Evolutionary conservation across 2,797 vertebrate genomes (phyloP).

Genomic region (Emys orbicularis): DNA sequence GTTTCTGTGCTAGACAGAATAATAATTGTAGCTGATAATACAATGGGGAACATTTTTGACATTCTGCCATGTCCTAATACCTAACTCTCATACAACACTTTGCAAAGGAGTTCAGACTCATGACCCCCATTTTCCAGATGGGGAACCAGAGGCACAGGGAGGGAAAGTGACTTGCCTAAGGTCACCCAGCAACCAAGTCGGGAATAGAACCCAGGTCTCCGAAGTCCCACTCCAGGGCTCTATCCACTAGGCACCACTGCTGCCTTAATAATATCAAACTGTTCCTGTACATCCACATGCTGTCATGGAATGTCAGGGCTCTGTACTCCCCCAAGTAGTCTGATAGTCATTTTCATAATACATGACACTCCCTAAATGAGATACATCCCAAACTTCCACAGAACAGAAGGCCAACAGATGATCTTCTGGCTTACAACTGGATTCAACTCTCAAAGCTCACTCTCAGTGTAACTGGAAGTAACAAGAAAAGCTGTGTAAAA

Average conservation of each 20-base stretch:
- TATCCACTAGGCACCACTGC: background rate
- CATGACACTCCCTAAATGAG: background rate
- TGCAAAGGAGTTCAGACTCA: background rate
- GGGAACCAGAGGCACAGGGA: background rate
- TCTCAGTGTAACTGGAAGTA: background rate
- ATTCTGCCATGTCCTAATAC: background rate
- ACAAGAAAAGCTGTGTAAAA: background rate
- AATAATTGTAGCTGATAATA: background rate
- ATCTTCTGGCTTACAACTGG: background rate
- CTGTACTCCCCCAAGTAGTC: background rate
- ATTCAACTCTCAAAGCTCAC: background rate
- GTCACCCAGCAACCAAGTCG: background rate
- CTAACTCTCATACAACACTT: background rate
- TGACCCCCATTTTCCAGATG: background rate
- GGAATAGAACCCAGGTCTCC: background rate
- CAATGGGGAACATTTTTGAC: background rate
- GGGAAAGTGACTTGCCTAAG: background rate
- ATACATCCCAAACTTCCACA: fast-evolving
- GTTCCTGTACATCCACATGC: background rate
- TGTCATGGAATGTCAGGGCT: background rate
- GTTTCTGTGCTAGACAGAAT: background rate
- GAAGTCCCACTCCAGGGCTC: background rate
- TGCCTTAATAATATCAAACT: background rate
- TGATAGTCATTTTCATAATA: background rate
- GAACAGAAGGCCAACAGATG: background rate